Evolutionary conservation across 2,888 invertebrate genomes (phyloP), one percentile per base, ranked within the genome.

Genomic region (Brachypterus glaber): DNA sequence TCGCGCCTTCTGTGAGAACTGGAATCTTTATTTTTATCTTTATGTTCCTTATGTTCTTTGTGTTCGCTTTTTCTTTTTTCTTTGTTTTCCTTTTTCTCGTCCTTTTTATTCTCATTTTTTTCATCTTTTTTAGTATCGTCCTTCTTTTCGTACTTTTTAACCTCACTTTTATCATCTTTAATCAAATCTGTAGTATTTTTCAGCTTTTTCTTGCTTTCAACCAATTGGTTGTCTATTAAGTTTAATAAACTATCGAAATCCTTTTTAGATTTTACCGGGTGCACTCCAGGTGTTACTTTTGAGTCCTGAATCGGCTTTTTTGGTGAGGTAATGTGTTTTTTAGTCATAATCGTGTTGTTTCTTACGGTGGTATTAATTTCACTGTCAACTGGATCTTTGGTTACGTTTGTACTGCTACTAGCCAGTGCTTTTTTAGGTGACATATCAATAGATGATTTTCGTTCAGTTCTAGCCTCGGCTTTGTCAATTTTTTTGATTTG

Each of bases 361-460:
- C 49, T 47, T 2, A 49, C 50, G 2, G 50, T 51, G 0, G 51
- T 51, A 37, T 48, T 44, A n/a, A 49, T 47, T n/a, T n/a, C n/a
- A n/a, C 12, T 11, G 4, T 27, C 27, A 5, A 9, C 27, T 9
- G 12, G 12, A 5, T 11, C 4, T 5, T 27, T 27, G 4, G 7
- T 9, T 4, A 21, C 4, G 4, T 21, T 15, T 21, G 5, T 13
- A 18, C 9, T 9, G 4, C 5, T 11, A 11, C 5, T 5, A 5
- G 12, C 62, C 34, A 74, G 66, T 55, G 70, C 67, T 16, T 65
- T 59, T 45, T 70, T 60, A 25, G 73, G 53, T 45, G 65, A 67
- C 26, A 72, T 70, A 35, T 64, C 59, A 27, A 74, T 68, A 42
- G 72, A 69, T 36, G 71, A 69, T 50, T 69, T 68, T 18, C 12